phyloP scores from a whole-genome alignment of 1,140 invertebrate genomes.

The Cherax destructor region DNA sequence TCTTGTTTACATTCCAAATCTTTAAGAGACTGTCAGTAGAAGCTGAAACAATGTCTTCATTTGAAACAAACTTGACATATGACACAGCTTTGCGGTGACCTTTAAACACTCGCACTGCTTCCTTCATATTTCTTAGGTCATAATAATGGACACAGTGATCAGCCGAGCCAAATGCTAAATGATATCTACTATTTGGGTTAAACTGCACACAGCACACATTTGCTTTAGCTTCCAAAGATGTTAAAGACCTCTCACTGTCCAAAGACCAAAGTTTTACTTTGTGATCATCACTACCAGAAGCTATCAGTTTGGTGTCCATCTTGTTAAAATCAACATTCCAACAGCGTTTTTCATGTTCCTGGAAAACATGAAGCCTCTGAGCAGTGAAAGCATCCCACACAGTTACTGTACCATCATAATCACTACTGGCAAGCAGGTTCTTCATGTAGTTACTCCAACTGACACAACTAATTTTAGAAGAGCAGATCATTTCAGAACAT shows the following conservation, averaged over 20 bases:
- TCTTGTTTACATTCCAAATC: conserved; percentile 91
- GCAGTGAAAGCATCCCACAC: conserved; percentile 94
- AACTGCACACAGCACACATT: conserved; percentile 99
- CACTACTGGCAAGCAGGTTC: conserved; percentile 91
- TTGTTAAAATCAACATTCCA: conserved; percentile 98
- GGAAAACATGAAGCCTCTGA: conserved; percentile 82
- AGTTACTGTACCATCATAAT: conserved; percentile 95
- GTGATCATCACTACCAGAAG: conserved; percentile 96
- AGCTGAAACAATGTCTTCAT: conserved; percentile 92
- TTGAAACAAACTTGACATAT: conserved; percentile 95
- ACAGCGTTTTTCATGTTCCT: conserved; percentile 96
- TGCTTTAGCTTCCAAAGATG: conserved; percentile 91
- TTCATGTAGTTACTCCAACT: conserved; percentile 97
- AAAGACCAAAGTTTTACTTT: conserved; percentile 96
- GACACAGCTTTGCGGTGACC: conserved; percentile 97
- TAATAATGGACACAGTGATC: conserved; percentile 99
- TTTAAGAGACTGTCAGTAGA: conserved; percentile 96
- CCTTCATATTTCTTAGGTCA: conserved; percentile 90
- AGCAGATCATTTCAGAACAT: conserved; percentile 93
- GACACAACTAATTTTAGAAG: conserved; percentile 95
- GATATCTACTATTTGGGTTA: conserved; percentile 89
- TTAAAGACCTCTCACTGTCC: conserved; percentile 90
- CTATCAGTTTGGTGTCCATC: conserved; percentile 92
- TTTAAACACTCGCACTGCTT: conserved; percentile 89
- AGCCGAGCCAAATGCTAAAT: conserved; percentile 95